Evolutionary conservation across 2,888 invertebrate genomes (phyloP).

Genomic region (Congeria kusceri): DNA sequence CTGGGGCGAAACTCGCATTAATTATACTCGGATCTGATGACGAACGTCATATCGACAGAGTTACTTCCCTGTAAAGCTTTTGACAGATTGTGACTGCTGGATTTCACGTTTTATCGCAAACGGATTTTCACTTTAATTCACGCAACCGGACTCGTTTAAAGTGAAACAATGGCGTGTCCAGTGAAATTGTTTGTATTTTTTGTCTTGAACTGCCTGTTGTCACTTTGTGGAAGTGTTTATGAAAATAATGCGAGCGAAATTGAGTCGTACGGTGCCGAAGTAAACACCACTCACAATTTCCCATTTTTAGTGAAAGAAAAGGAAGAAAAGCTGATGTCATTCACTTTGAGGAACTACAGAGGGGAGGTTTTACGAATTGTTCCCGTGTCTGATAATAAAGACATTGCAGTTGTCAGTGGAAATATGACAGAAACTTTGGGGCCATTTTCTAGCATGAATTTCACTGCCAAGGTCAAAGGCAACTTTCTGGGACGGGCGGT

Average conservation of each 20-base stretch:
- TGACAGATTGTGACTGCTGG: no score
- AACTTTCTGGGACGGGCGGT: constrained; percentile 64
- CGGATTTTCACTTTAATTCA: no score
- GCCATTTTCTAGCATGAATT: constrained; percentile 35
- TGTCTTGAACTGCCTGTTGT: constrained; percentile 41
- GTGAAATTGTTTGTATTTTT: constrained; percentile 53
- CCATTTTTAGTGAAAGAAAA: constrained; percentile 54
- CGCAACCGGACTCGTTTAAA: no score
- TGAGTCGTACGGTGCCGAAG: constrained; percentile 33
- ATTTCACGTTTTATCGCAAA: no score
- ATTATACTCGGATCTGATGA: no score
- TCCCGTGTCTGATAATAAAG: constrained; percentile 39
- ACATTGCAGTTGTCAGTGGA: constrained; percentile 43
- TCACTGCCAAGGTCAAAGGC: constrained; percentile 58
- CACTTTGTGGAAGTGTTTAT: constrained; percentile 47
- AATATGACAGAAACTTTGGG: constrained; percentile 26
- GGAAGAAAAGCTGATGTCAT: constrained; percentile 52
- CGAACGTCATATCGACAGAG: no score
- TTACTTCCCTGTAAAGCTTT: no score
- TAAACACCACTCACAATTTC: constrained; percentile 34
- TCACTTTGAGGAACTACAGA: constrained; percentile 41
- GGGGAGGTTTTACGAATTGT: constrained; percentile 37
- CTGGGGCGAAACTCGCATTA: no score
- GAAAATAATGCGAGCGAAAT: constrained; percentile 52
- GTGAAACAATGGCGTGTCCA: constrained; percentile 55